Evolutionary conservation across 2,888 invertebrate genomes (phyloP).

Genomic region (Ophion ventricosus): DNA sequence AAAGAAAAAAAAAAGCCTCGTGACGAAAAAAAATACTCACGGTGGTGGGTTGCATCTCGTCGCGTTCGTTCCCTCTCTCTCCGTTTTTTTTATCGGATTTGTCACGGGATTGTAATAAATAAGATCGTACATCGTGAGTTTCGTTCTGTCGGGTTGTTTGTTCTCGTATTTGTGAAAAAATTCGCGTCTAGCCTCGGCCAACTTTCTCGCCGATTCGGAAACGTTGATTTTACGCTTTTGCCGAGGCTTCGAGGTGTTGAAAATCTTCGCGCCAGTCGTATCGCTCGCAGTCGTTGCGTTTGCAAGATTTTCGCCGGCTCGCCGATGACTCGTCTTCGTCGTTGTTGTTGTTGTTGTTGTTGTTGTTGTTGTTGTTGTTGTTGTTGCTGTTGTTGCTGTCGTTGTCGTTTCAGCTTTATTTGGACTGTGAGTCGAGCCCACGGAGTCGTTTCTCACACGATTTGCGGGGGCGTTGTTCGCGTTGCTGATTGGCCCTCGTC

Average conservation of each 20-base stretch:
- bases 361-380: too few species aligned
- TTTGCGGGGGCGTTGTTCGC: conserved; percentile 57
- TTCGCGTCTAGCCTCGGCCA: conserved; percentile 85
- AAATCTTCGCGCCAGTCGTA: conserved; percentile 11
- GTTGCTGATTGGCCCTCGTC: conserved; percentile 66
- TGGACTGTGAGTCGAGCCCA: conserved; percentile 83
- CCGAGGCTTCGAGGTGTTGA: conserved; percentile 40
- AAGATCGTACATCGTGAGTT: conserved; percentile 95
- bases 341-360: too few species aligned
- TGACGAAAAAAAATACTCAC: conserved; percentile 71
- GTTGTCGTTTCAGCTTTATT: background rate
- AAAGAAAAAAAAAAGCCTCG: background rate
- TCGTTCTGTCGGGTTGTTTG: conserved; percentile 86
- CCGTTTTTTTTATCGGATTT: conserved; percentile 87
- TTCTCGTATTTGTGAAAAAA: conserved; percentile 84
- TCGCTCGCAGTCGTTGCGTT: background rate
- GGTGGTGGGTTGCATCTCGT: conserved; percentile 62
- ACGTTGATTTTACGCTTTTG: conserved; percentile 71
- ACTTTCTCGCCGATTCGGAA: conserved; percentile 84
- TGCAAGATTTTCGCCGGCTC: conserved; percentile 30
- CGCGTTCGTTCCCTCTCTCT: conserved; percentile 16
- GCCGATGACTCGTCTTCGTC: conserved; percentile 7
- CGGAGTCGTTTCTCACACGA: conserved; percentile 84
- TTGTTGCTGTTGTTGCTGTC: too few species aligned
- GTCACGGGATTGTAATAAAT: conserved; percentile 94